Evolutionary conservation across 2,797 vertebrate species (phyloP), one percentile per base, ranked within the genome.

Genomic region (Champsocephalus esox): DNA sequence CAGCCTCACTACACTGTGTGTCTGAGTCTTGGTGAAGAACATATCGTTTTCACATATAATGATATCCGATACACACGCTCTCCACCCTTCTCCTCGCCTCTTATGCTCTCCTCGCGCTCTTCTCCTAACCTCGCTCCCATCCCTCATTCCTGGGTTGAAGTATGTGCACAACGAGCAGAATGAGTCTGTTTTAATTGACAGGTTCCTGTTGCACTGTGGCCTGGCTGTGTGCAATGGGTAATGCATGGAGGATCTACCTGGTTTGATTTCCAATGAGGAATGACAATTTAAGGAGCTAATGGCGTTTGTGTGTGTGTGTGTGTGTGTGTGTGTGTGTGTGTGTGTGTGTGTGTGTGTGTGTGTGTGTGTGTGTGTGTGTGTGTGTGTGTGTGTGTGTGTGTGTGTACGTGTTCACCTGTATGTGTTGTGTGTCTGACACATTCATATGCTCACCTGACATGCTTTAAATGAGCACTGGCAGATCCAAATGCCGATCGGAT

Each of bases 131-230:
- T 2, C 11, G 48, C 4, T 17, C 7, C 16, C 49, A 32, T 45
- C n/a, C 21, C 19, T 63, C 44, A 51, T 60, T 43, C 24, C 71
- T 51, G 57, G 12, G 41, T 56, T 80, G 62, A 75, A 77, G 75
- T 60, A 62, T 71, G 24, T 51, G 60, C 68, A 66, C 70, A 60
- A 71, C 66, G 67, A 80, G 68, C 21, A 62, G 81, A 84, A 88
- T 86, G 41, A 81, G 89, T 92, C 73, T 38, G 67, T 85, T 92
- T 89, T 91, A 93, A 92, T 86, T 92, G 79, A 83, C 89, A 87
- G 75, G 54, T 82, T 87, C 80, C 83, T 84, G 80, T 87, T 92
- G 86, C 82, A 81, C 75, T 81, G 77, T 77, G 80, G 75, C 70
- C 82, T 83, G 65, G 54, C 52, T 75, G 14, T 86, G 80, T 88